Base-by-base conservation (phyloP, 2,113 vertebrate species). In the Beaufortia kweichowensis region DNA sequence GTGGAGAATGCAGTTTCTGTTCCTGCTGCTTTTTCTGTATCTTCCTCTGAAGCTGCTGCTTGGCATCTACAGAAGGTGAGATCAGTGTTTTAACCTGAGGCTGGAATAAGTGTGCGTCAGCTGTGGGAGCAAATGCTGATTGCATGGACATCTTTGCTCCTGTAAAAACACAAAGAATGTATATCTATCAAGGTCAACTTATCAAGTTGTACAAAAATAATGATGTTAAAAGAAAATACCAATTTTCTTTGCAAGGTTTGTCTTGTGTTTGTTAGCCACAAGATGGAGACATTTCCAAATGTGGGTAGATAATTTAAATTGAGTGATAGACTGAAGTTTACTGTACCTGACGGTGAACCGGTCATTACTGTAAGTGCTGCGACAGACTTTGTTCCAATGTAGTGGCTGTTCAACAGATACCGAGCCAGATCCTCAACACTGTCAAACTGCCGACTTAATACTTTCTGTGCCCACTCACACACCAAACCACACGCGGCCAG, bases 21-120 rank as follows among this genome's bases (percentile, higher is more conserved):
- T 99, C 97, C 67, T 98, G 97, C 82, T 99, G 96, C 86, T 96
- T 99, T 89, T 96, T 97, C 88, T 99, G 96, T 84, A 99, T 98
- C 88, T 99, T 99, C 59, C 96, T 93, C 85, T 99, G 97, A 79
- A 99, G 93, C 81, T 99, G 97, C 88, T 99, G 97, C 86, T 99
- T 99, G 71, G 97, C 97, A 81, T 99, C 96, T 11, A 98, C 86
- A 31, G 91, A 90, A 15, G 96, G 96, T 9, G 95, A 97, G 8
- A 94, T 90, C 88, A 98, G 85, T 43, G 94, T 95, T 81, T 95
- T 94, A 74, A 91, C 90, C 84, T 98, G 96, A 0, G 96, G 95
- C 89, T 98, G 96, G 89, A 97, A 98, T 64, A 94, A 92, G 85
- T 95, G 93, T 87, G 93, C 92, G 87, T 99, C 96, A 46, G 95